Conservation (phyloP, 1,140 invertebrate genomes). For the Steinernema khuongi region DNA sequence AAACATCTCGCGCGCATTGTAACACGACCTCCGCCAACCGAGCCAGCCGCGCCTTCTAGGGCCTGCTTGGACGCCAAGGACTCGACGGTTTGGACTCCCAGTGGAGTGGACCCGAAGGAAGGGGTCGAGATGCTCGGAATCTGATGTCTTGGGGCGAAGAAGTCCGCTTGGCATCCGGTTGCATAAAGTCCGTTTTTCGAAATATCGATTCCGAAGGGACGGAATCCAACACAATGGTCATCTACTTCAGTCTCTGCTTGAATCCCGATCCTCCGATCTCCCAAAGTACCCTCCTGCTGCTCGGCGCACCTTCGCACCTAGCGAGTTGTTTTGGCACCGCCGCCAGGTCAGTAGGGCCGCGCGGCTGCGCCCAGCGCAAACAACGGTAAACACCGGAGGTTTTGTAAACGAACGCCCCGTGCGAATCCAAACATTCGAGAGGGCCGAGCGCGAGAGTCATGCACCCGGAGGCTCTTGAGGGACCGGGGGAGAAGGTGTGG, state of each 20-base stretch:
- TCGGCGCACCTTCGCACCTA: no score
- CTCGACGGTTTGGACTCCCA: not conserved
- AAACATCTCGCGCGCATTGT: constrained; percentile 15
- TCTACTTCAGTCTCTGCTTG: not conserved
- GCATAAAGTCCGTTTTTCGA: not conserved
- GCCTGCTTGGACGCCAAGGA: not conserved
- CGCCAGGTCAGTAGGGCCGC: no score
- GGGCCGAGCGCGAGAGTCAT: not conserved
- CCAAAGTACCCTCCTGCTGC: not conserved
- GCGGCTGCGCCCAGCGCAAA: no score
- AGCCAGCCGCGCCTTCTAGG: not conserved
- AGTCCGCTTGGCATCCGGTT: no score
- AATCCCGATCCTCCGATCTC: not conserved
- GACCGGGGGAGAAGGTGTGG: no score
- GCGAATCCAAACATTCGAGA: not conserved
- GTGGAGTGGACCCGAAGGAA: not conserved
- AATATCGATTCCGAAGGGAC: not conserved
- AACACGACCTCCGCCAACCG: not conserved
- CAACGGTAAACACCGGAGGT: no score
- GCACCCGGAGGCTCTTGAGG: not conserved
- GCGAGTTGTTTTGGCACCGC: not conserved
- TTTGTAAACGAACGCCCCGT: not conserved
- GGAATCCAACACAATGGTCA: not conserved
- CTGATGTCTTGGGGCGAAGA: not conserved
- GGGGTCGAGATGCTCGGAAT: not conserved